Base-by-base conservation (phyloP, 37 sponge, comb jelly and placozoan genomes). In the Diacarnus erythraeanus region DNA sequence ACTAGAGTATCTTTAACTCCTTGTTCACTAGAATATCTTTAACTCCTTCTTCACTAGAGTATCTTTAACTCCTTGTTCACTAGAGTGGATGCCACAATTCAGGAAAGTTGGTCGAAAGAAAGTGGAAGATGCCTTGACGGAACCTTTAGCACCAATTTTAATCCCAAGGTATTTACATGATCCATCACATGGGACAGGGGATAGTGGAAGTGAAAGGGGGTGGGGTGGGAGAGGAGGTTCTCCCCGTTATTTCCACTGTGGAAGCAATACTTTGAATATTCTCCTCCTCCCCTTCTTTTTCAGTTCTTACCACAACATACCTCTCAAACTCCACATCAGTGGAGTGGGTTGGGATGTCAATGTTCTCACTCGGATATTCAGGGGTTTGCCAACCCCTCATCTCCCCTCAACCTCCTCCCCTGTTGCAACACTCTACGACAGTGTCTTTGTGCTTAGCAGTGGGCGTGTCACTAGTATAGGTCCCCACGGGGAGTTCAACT, bases 401-500 rank as follows among this genome's bases (percentile, higher is more conserved):
- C 39, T 33, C 40, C 15, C 36, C 1, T 43, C 74, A 3, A 37
- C 77, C 8, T 36, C 69, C 38, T 41, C 72, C 47, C 33, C 72
- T 9, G 54, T 42, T 22, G 85, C 72, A 8, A 41, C 71, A 59
- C 15, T 77, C 41, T 90, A 90, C 61, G 95, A 94, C 73, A 88
- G 85, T 47, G 65, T 94, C 17, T 94, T 94, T 84, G 88, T 87
- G 23, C 78, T 94, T 21, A 90, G 88, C 40, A 90, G 78, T 88
- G 95, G 95, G 31, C 72, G 95, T 34, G 86, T 94, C 33, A 90
- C 95, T 54, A 94, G 95, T 76, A 84, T 94, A 42, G 95, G 95
- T 41, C 91, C 95, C 18, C 86, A 90, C 43, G 95, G 95, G n/a
- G 89, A 94, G 57, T 88, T 94, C 80, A 94, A 94, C 77, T 94